These are phyloP conservation scores for Alca torda DNA, from an alignment of 2,797 vertebrate genomes.

Conservation along the genomic window DNA sequence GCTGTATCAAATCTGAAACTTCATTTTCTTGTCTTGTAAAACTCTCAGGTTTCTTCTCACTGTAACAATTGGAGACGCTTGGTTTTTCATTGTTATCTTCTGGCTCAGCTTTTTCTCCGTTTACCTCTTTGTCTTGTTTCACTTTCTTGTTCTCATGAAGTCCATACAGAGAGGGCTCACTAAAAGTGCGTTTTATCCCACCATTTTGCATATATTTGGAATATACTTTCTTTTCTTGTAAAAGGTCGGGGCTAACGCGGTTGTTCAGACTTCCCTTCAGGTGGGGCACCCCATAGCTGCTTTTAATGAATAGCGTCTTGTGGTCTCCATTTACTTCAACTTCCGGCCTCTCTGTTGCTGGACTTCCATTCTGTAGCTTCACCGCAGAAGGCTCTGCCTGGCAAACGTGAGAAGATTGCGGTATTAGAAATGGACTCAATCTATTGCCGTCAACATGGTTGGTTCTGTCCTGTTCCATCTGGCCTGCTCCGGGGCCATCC, in stretches of 20 bases:
- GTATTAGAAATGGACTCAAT: constrained; percentile 84
- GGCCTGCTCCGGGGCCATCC: constrained; percentile 97
- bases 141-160: constrained; percentile 85
- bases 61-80: constrained; percentile 59
- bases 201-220: constrained; percentile 85
- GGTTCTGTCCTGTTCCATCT: constrained; percentile 97
- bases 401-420: constrained; percentile 81
- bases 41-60: constrained; percentile 55
- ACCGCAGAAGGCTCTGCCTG: constrained; percentile 76
- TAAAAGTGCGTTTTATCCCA: constrained; percentile 86
- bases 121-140: constrained; percentile 82
- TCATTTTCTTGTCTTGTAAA: constrained; percentile 70
- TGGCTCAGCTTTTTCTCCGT: constrained; percentile 73
- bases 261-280: constrained; percentile 83
- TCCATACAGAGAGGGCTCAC: constrained; percentile 83
- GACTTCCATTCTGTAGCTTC: constrained; percentile 90
- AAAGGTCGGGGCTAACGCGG: constrained; percentile 75
- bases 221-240: constrained; percentile 80
- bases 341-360: constrained; percentile 76
- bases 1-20: constrained; percentile 74
- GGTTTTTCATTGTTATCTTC: constrained; percentile 66
- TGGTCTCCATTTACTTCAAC: constrained; percentile 84
- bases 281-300: constrained; percentile 73
- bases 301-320: constrained; percentile 81
- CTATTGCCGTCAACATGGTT: constrained; percentile 93